A percentile compares a stretch with the other conserved stretches of the same genome.
Conservation (phyloP, 2,113 vertebrate species). For the Spilogale gracilis region DNA sequence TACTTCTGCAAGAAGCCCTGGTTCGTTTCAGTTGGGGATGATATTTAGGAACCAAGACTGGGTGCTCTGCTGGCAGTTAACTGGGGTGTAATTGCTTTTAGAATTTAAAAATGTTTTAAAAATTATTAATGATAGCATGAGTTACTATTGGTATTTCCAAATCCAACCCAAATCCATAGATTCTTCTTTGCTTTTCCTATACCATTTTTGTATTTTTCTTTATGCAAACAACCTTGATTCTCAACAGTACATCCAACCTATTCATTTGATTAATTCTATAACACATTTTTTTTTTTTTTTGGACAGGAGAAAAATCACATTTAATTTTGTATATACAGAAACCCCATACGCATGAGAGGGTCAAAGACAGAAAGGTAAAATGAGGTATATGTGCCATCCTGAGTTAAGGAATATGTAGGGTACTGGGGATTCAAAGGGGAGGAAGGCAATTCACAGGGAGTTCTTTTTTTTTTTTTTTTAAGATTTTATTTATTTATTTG, state of each 20-base stretch:
- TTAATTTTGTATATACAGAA: too few species aligned
- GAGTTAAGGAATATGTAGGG: too few species aligned
- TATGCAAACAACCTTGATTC: background rate
- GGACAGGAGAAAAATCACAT: too few species aligned
- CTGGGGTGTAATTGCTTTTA: background rate
- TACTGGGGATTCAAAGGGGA: too few species aligned
- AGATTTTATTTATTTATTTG: too few species aligned
- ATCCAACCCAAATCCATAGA: background rate
- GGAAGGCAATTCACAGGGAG: too few species aligned
- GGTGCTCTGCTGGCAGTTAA: background rate
- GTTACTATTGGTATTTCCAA: background rate
- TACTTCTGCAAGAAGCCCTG: background rate
- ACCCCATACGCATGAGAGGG: too few species aligned
- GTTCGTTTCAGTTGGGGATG: background rate
- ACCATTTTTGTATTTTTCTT: background rate
- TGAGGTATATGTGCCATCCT: too few species aligned
- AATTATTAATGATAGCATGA: background rate
- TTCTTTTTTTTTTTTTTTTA: too few species aligned
- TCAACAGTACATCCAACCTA: background rate
- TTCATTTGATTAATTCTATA: background rate
- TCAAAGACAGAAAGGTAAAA: too few species aligned
- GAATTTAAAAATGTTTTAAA: background rate
- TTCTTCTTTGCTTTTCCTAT: background rate
- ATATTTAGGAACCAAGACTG: slow-evolving; percentile 27
- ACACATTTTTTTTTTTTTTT: too few species aligned